These are phyloP conservation scores for Cathartes aura DNA, from an alignment of 2,113 vertebrate species.

Conservation along the genomic window DNA sequence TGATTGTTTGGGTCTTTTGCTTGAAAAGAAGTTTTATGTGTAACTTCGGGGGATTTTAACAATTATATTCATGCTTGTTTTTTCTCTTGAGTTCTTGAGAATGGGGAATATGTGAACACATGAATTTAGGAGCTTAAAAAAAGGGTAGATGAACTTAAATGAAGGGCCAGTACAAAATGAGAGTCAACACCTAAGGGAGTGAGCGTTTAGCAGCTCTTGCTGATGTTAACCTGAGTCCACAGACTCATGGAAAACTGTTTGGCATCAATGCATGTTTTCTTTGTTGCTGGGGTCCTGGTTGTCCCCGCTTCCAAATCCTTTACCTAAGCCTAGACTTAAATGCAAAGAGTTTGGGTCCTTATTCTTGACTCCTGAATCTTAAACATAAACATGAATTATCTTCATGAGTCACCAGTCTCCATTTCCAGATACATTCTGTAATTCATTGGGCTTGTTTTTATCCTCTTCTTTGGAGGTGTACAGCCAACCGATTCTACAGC, in stretches of 20 bases:
- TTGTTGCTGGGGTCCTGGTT: not conserved
- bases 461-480: not conserved
- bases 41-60: not conserved
- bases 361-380: not conserved
- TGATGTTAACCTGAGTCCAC: not conserved
- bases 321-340: not conserved
- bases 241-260: not conserved
- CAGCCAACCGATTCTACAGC: not conserved
- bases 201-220: not conserved
- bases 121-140: not conserved
- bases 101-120: not conserved
- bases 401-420: not conserved
- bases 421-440: not conserved
- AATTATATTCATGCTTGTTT: not conserved
- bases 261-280: not conserved
- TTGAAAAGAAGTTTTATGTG: not conserved
- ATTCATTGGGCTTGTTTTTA: not conserved
- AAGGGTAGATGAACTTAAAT: not conserved
- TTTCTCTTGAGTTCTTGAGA: not conserved
- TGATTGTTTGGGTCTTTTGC: not conserved
- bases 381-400: not conserved
- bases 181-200: not conserved
- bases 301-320: not conserved
- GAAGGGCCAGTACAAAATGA: not conserved
- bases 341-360: not conserved